Conservation (phyloP, 2,888 invertebrate species). For the Callyntrura guangdongensis region DNA sequence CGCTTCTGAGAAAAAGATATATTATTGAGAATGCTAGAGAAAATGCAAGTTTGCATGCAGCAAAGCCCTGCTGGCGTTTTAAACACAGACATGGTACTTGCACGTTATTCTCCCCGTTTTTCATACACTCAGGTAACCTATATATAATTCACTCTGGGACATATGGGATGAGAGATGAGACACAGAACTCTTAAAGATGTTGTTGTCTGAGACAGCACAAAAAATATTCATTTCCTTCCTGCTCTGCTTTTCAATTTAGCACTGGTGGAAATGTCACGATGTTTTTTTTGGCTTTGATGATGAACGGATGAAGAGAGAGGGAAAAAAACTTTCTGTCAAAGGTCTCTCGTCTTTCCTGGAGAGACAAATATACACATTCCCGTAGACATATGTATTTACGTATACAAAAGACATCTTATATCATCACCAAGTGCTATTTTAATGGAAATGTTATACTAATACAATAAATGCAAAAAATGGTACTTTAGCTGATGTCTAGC, state of each 20-base stretch:
- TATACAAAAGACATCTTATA: neutral
- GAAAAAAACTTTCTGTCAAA: neutral
- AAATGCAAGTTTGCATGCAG: neutral
- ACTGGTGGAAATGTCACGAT: slow-evolving; percentile 49
- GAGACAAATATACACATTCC: neutral
- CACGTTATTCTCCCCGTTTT: too few species aligned
- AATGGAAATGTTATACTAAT: neutral
- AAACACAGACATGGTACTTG: too few species aligned
- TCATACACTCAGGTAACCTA: too few species aligned
- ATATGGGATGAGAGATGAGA: too few species aligned
- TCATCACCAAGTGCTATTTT: neutral
- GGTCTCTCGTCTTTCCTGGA: neutral
- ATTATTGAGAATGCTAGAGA: neutral
- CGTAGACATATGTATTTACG: neutral
- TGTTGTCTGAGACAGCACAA: neutral
- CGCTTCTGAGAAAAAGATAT: neutral
- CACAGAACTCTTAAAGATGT: neutral
- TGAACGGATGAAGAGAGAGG: slow-evolving; percentile 40
- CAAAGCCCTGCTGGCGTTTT: too few species aligned
- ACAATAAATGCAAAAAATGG: too few species aligned
- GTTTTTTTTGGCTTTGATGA: slow-evolving; percentile 34
- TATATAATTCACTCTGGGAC: neutral
- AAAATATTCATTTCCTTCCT: neutral
- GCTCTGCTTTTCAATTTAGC: slow-evolving; percentile 14
- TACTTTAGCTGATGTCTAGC: too few species aligned